Evolutionary conservation across 1,140 invertebrate genomes (phyloP), one percentile per base, ranked within the genome.

Genomic region (Lepidotrigona ventralis): DNA sequence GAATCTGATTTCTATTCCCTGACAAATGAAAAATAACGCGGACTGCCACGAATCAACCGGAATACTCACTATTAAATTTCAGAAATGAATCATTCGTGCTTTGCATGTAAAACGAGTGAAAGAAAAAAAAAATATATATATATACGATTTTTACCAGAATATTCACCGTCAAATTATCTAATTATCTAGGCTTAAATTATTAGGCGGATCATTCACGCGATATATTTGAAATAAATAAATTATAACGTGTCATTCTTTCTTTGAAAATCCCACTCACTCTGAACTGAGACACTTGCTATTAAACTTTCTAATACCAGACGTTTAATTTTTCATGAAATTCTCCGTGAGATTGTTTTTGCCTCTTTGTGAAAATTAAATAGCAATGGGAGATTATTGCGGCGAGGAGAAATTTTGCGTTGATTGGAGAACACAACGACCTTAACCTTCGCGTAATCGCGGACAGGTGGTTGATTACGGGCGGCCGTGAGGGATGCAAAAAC

Each of bases 401-500:
- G 39, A 21, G 12, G 63, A 53, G 72, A 79, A 80, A 82, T 60
- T 70, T 69, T 29, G n/a, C 75, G 66, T 56, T 17, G 77, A 66
- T 71, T 73, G 19, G 23, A 76, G 51, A 39, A 29, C 46, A 80
- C 46, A 80, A 89, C 85, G 85, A 81, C 85, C 81, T 88, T 79
- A 84, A 89, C 85, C 80, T 84, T 72, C 75, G 85, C 86, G 87
- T 89, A 89, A 86, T 89, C 89, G 84, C 83, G 83, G 86, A 87
- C 86, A 91, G 88, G 86, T 86, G 89, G 87, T 91, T 90, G 87
- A 90, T 91, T 90, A 87, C 87, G 90, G 68, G 46, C 84, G 72
- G 68, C 74, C 63, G 76, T 63, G 86, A 85, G 78, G 88, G 70
- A 85, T 81, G 89, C 80, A 90, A 87, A 88, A 90, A 87, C 83